Evolutionary conservation across 2,888 invertebrate genomes (phyloP).

Genomic region (Acleris emargana): DNA sequence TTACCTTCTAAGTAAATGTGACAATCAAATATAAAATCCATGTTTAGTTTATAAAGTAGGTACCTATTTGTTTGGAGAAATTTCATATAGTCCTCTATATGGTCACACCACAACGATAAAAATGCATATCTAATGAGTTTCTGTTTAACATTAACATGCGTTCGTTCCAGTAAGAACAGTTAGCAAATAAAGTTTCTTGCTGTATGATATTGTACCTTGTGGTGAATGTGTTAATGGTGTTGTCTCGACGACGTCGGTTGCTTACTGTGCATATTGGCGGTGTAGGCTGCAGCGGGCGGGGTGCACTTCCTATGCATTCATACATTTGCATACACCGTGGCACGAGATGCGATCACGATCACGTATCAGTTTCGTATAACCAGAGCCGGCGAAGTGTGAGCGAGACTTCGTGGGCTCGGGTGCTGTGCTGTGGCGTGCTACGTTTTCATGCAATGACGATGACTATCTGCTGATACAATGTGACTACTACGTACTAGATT

Average conservation of each 20-base stretch:
- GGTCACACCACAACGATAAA: conserved; percentile 28
- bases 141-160: conserved; percentile 35
- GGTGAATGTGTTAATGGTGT: neutral
- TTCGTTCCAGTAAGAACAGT: conserved; percentile 32
- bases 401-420: neutral
- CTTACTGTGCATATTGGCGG: conserved; percentile 20
- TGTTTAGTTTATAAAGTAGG: neutral
- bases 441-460: too few relatives aligned
- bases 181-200: neutral
- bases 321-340: conserved; percentile 25
- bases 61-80: conserved; percentile 22
- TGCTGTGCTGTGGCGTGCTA: too few relatives aligned
- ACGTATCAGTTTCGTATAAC: conserved; percentile 30
- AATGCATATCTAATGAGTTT: conserved; percentile 37
- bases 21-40: neutral
- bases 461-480: too few relatives aligned
- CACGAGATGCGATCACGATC: conserved; percentile 30
- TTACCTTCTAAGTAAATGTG: neutral
- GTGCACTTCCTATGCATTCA: conserved; percentile 34
- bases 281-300: conserved; percentile 27
- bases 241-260: conserved; percentile 7
- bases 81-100: conserved; percentile 27
- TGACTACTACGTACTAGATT: too few relatives aligned
- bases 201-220: conserved; percentile 4
- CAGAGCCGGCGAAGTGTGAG: conserved; percentile 10